phyloP scores from a whole-genome alignment of 2,113 vertebrate species.

The Ceuthmochares aereus region DNA sequence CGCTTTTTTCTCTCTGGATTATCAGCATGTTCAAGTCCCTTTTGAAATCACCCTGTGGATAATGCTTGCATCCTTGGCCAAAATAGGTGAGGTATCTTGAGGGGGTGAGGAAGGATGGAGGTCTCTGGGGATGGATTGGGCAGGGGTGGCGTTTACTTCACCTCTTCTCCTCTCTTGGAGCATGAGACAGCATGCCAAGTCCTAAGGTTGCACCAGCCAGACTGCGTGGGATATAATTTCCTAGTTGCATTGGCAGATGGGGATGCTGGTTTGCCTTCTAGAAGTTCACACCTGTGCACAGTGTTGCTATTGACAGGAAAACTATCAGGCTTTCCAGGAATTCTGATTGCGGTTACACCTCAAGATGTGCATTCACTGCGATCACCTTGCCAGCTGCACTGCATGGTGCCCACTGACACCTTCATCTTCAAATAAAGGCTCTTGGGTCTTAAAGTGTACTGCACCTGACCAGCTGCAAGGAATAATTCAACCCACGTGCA shows the following conservation, averaged over 20 bases:
- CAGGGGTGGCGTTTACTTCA: background rate
- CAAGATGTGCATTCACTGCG: no score
- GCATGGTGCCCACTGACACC: background rate
- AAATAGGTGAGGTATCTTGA: constrained; percentile 77
- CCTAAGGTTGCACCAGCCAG: fast-evolving
- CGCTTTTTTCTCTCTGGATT: constrained; percentile 82
- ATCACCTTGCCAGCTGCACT: fast-evolving
- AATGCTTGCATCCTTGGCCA: constrained; percentile 86
- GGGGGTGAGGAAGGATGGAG: background rate
- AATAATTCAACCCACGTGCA: no score
- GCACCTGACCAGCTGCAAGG: no score
- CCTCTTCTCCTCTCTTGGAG: background rate
- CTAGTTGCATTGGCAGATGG: background rate
- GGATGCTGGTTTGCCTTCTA: background rate
- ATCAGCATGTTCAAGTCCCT: constrained; percentile 82
- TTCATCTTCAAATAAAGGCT: no score
- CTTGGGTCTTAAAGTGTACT: no score
- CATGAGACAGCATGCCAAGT: fast-evolving
- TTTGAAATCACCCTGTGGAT: constrained; percentile 88
- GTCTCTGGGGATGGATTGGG: background rate
- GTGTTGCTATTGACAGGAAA: background rate
- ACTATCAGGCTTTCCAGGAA: fast-evolving
- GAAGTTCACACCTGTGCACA: background rate
- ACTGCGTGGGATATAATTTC: fast-evolving
- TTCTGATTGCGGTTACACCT: background rate